Evolutionary conservation across 1,140 invertebrate species (phyloP).

Genomic region (Zeugodacus cucurbitae): DNA sequence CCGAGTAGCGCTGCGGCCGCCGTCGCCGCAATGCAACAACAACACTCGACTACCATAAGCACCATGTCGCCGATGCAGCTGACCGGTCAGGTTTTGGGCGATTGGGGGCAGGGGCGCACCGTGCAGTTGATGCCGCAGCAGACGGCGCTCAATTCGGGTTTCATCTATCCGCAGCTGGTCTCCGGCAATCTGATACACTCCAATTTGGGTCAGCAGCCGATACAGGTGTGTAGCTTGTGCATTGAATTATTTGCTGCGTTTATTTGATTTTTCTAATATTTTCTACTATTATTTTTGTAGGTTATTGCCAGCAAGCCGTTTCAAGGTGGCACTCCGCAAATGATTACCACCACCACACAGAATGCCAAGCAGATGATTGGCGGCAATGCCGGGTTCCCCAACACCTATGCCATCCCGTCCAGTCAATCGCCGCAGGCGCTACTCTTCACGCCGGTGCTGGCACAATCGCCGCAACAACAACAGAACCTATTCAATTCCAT

Average conservation of each 20-base stretch:
- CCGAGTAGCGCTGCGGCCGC: constrained; percentile 62
- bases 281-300: background rate
- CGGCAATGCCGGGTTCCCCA: constrained; percentile 68
- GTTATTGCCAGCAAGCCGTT: constrained; percentile 82
- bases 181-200: constrained; percentile 82
- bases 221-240: constrained; percentile 68
- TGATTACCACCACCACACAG: constrained; percentile 78
- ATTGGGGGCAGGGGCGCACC: constrained; percentile 72
- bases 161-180: constrained; percentile 84
- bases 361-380: constrained; percentile 73
- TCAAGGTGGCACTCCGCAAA: constrained; percentile 80
- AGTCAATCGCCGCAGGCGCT: constrained; percentile 82
- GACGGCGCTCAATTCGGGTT: constrained; percentile 79
- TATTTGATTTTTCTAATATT: background rate
- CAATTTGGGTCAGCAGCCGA: constrained; percentile 80
- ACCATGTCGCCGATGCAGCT: constrained; percentile 68
- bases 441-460: constrained; percentile 80
- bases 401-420: constrained; percentile 76
- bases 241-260: background rate
- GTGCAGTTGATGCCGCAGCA: constrained; percentile 87
- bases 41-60: constrained; percentile 68
- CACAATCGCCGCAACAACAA: constrained; percentile 78
- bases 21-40: constrained; percentile 66
- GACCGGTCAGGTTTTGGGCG: constrained; percentile 67
- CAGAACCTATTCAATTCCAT: constrained; percentile 61